Evolutionary conservation across 2,888 invertebrate species (phyloP), one percentile per base, ranked within the genome.

Genomic region (Rapana venosa): DNA sequence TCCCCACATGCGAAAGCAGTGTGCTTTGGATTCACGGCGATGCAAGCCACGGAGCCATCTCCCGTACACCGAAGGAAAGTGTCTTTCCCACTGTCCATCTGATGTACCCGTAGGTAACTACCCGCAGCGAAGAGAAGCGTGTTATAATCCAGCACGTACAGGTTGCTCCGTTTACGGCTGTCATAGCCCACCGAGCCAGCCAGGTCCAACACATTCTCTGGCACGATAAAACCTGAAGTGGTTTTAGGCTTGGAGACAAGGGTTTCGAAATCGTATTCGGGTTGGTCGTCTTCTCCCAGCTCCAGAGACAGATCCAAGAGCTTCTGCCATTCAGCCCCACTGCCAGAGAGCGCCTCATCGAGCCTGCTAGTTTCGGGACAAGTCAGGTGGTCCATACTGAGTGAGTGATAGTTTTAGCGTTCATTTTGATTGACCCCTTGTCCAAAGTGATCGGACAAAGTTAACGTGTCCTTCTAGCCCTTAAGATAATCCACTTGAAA

Each of bases 181-280:
- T 90, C 91, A 74, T 92, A 92, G 32, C 92, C 92, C 35, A 91
- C 87, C 1, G 89, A 89, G 26, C 83, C 66, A 0, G 26, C 84
- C 22, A 89, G 47, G 11, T 0, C n/a, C 84, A 89, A 66, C n/a
- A 89, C 47, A 5, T n/a, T 30, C 47, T 0, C 15, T 32, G 84
- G 36, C 56, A 66, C 47, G 5, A 4, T 30, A 35, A 85, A 95
- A 0, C 94, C 94, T 58, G 93, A 93, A 15, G 95, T 92, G n/a
- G 95, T 91, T 15, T 90, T 79, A 26, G 96, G 93, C 66, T 92
- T 90, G 22, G 94, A 96, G 11, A 94, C 91, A 87, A 94, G 92
- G 11, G 94, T 93, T 13, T 94, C 94, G 85, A 91, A 92, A 22
- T 95, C 93, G 88, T 96, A 95, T 91, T 92, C 95, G 91, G 47